Evolutionary conservation across 2,888 invertebrate genomes (phyloP).

Genomic region (Ptychoptera albimana): DNA sequence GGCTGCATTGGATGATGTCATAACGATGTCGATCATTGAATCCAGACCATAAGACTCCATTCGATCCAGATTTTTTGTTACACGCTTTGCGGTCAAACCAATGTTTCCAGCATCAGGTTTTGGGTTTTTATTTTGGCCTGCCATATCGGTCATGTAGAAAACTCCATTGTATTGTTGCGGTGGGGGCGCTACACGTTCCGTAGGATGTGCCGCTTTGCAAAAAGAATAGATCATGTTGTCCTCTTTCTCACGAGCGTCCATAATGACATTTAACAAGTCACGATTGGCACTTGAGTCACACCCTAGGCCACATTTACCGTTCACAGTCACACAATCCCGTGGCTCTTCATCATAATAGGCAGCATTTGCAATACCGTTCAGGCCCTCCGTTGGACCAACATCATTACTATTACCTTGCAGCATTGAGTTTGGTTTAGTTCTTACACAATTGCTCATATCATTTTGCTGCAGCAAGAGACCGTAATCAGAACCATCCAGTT

Average conservation of each 20-base stretch:
- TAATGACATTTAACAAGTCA: constrained; percentile 39
- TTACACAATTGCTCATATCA: constrained; percentile 32
- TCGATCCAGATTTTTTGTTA: constrained; percentile 63
- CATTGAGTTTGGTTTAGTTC: constrained; percentile 14
- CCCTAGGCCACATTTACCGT: constrained; percentile 8
- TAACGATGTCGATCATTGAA: constrained; percentile 53
- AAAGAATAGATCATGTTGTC: constrained; percentile 14
- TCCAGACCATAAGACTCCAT: constrained; percentile 53
- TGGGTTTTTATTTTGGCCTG: constrained; percentile 30
- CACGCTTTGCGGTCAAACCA: constrained; percentile 40
- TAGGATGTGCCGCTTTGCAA: constrained; percentile 13
- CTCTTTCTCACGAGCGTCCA: constrained; percentile 35
- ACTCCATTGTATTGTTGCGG: constrained; percentile 39
- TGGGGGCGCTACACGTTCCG: constrained; percentile 17
- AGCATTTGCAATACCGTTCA: neutral
- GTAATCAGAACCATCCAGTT: constrained; percentile 30
- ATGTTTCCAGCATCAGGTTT: constrained; percentile 30
- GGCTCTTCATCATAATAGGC: constrained; percentile 3
- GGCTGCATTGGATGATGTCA: constrained; percentile 29
- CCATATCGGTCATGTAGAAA: constrained; percentile 38
- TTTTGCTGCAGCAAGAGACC: constrained; percentile 33
- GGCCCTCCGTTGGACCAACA: too few species aligned
- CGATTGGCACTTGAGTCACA: constrained; percentile 31
- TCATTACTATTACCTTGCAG: neutral
- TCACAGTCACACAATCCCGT: constrained; percentile 14